phyloP scores from a whole-genome alignment of 2,113 vertebrate species.

The Entelurus aequoreus region DNA sequence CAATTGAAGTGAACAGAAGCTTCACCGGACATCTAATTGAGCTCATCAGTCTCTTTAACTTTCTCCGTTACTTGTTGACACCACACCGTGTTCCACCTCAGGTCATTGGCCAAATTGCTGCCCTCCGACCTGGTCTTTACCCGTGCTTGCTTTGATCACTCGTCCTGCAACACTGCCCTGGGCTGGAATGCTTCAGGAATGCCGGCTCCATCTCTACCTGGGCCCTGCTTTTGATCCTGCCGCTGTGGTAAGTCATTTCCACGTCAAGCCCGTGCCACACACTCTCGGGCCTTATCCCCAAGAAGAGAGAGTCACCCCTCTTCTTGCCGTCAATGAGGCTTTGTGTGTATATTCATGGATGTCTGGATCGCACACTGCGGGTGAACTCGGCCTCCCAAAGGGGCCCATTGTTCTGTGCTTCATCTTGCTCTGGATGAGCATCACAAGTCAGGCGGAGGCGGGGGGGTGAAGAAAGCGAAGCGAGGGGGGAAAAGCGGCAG shows the following conservation, averaged over 20 bases:
- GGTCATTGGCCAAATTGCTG: conserved; percentile 12
- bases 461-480: conserved; percentile 19
- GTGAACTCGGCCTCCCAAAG: conserved; percentile 66
- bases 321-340: conserved; percentile 71
- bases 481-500: conserved; percentile 13
- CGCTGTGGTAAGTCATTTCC: conserved; percentile 18
- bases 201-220: conserved; percentile 23
- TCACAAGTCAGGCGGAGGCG: conserved; percentile 53
- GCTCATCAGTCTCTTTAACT: conserved; percentile 10
- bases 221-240: conserved; percentile 7
- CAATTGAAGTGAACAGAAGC: not conserved
- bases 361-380: conserved; percentile 57
- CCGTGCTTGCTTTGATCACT: conserved; percentile 28
- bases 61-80: conserved; percentile 10
- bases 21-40: conserved; percentile 18
- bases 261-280: conserved; percentile 8
- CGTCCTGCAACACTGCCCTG: conserved; percentile 1
- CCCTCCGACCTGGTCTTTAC: conserved; percentile 19
- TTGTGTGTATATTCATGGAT: conserved; percentile 74
- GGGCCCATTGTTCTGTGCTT: conserved; percentile 72
- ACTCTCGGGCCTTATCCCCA: conserved; percentile 15
- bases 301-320: conserved; percentile 11
- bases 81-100: conserved; percentile 16
- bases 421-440: conserved; percentile 72
- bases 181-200: conserved; percentile 13